Percentiles rank a stretch among this genome's conserved stretches.
phyloP scores from a whole-genome alignment of 1,140 invertebrate species.

The Diachasma alloeum region DNA sequence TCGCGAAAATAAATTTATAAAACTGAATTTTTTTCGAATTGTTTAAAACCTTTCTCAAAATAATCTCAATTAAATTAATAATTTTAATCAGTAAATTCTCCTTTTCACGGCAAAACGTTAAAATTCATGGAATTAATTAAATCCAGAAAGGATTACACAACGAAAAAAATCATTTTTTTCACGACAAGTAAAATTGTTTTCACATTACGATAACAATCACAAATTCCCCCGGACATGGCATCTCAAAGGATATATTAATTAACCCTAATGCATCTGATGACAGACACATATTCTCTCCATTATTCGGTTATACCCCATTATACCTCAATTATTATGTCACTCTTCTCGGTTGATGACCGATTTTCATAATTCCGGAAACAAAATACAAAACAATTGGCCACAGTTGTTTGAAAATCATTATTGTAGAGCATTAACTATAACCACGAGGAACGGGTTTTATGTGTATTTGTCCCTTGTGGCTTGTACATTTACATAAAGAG shows the following conservation, averaged over 20 bases:
- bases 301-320: conserved; percentile 12
- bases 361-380: conserved; percentile 22
- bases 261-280: conserved; percentile 1
- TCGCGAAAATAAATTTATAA: too few species aligned
- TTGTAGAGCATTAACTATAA: not conserved
- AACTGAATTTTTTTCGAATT: too few species aligned
- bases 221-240: not conserved
- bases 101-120: too few species aligned
- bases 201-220: not conserved
- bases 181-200: not conserved
- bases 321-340: conserved; percentile 19
- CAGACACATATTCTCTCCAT: not conserved
- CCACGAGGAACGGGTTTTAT: not conserved
- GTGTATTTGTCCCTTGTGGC: conserved; percentile 16
- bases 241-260: conserved; percentile 1
- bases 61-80: too few species aligned
- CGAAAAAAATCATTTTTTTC: not conserved
- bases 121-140: too few species aligned
- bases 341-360: not conserved
- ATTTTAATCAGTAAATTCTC: too few species aligned
- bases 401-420: conserved; percentile 3
- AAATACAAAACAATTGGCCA: conserved; percentile 21
- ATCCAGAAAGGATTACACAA: not conserved
- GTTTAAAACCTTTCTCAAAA: too few species aligned
- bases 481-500: conserved; percentile 30